phyloP scores from a whole-genome alignment of 2,113 vertebrate species.

The Epinephelus cyanopodus region DNA sequence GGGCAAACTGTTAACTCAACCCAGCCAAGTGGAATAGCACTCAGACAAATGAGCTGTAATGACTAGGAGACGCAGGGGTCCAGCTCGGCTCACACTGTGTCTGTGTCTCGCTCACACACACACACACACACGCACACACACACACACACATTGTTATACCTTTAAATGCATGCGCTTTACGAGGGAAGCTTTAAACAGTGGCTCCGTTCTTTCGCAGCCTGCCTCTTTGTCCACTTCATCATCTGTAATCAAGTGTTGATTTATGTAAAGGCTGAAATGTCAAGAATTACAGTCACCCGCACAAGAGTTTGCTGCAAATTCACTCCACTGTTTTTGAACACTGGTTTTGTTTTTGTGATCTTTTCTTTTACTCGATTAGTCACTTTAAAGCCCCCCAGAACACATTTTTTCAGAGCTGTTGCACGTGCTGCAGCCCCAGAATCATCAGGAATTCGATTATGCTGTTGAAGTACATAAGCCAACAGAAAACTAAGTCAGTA shows the following conservation, averaged over 20 bases:
- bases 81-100: constrained; percentile 62
- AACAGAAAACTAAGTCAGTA: no score
- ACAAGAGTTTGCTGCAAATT: not conserved
- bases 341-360: constrained; percentile 4
- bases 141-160: constrained; percentile 41
- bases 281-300: not conserved
- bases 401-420: not conserved
- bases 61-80: constrained; percentile 73
- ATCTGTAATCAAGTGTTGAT: constrained; percentile 36
- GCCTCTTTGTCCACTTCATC: constrained; percentile 40
- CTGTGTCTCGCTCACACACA: constrained; percentile 44
- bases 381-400: constrained; percentile 6
- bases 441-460: no score
- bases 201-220: constrained; percentile 6
- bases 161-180: constrained; percentile 50
- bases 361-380: constrained; percentile 2
- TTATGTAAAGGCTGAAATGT: constrained; percentile 11
- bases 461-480: no score
- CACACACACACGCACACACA: constrained; percentile 15
- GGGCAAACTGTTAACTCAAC: constrained; percentile 79
- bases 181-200: constrained; percentile 31
- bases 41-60: constrained; percentile 84
- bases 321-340: not conserved
- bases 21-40: constrained; percentile 81
- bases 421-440: not conserved